These are phyloP conservation scores for Mnemiopsis leidyi DNA, from an alignment of 37 sponge, comb jelly and placozoan species.

Conservation along the genomic window DNA sequence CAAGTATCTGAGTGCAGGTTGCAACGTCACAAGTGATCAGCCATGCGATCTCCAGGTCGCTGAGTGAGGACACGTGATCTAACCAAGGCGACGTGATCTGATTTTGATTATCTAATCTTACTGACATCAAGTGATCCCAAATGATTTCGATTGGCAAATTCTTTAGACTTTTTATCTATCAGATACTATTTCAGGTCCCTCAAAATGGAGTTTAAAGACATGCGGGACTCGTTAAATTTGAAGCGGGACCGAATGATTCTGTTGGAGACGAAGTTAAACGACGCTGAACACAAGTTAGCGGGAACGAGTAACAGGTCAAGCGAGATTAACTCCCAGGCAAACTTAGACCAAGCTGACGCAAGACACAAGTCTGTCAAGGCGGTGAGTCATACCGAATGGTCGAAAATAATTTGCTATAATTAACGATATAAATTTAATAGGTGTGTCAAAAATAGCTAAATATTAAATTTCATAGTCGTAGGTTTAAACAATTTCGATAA, in stretches of 20 bases:
- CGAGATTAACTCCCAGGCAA: background rate
- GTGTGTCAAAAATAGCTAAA: too few relatives aligned
- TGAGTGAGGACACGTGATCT: too few relatives aligned
- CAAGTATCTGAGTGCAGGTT: background rate
- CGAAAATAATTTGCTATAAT: too few relatives aligned
- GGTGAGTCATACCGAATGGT: too few relatives aligned
- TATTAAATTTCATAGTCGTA: too few relatives aligned
- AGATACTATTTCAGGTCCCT: conserved; percentile 47
- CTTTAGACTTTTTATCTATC: too few relatives aligned
- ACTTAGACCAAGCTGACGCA: conserved; percentile 11
- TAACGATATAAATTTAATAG: too few relatives aligned
- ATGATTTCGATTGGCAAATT: too few relatives aligned
- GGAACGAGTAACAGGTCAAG: background rate
- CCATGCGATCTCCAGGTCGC: background rate
- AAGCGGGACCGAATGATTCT: conserved; percentile 18
- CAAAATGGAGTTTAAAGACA: background rate
- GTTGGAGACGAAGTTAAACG: conserved; percentile 33
- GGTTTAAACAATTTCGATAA: too few relatives aligned
- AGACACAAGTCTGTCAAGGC: conserved; percentile 48
- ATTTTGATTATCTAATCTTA: too few relatives aligned
- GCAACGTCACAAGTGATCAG: background rate
- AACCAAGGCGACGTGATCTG: too few relatives aligned
- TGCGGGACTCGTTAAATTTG: background rate
- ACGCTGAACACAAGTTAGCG: conserved; percentile 59
- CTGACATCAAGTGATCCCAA: too few relatives aligned